phyloP scores from a whole-genome alignment of 2,113 vertebrate genomes.

The Epinephelus fuscoguttatus region DNA sequence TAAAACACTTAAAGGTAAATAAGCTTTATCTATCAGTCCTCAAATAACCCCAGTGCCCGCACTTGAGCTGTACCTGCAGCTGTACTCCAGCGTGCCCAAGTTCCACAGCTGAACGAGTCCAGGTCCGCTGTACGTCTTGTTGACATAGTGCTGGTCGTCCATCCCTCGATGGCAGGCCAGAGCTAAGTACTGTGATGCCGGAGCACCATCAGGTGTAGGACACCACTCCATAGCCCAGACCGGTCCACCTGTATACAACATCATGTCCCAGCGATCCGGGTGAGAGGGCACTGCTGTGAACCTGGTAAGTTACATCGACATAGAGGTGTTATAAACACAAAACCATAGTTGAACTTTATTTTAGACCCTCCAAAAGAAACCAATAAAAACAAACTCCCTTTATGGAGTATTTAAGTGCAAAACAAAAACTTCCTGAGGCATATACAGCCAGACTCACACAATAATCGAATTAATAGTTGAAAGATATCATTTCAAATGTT shows the following conservation, averaged over 20 bases:
- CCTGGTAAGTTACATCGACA: constrained; percentile 69
- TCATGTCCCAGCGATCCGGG: constrained; percentile 87
- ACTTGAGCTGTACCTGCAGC: constrained; percentile 81
- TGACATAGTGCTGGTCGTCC: constrained; percentile 88
- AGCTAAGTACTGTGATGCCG: constrained; percentile 87
- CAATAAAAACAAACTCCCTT: not conserved
- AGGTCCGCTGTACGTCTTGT: constrained; percentile 77
- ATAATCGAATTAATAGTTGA: not conserved
- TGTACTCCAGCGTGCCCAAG: constrained; percentile 86
- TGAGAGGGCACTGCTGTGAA: constrained; percentile 88
- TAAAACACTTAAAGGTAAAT: not conserved
- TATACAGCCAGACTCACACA: not conserved
- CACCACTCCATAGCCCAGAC: constrained; percentile 98
- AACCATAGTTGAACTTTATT: not conserved
- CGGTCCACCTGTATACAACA: constrained; percentile 92
- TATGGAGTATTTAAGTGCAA: no score
- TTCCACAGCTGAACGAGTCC: constrained; percentile 95
- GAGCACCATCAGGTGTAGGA: constrained; percentile 88
- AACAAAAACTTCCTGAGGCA: not conserved
- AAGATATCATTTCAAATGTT: not conserved
- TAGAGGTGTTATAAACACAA: not conserved
- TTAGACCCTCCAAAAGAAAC: not conserved
- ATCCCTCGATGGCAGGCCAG: constrained; percentile 90
- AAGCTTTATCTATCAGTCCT: not conserved
- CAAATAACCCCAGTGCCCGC: no score